Evolutionary conservation across 2,888 invertebrate species (phyloP).

Genomic region (Meteorus cinctellus): DNA sequence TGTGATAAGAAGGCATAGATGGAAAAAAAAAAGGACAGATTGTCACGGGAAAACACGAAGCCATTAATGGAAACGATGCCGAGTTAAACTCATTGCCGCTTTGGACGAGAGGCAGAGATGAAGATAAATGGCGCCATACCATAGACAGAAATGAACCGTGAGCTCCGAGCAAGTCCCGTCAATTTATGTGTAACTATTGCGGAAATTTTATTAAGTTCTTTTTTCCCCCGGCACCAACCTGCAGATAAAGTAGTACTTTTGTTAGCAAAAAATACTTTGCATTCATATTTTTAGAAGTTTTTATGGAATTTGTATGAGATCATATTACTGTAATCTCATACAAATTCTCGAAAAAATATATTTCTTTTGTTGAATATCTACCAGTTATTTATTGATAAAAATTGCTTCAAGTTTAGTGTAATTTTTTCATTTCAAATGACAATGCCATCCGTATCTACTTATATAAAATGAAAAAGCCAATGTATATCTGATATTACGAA

Average conservation of each 20-base stretch:
- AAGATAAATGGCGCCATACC: conserved; percentile 44
- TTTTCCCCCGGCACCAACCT: background rate
- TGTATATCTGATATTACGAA: no score
- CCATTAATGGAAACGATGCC: conserved; percentile 37
- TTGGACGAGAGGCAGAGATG: conserved; percentile 36
- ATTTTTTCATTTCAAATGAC: background rate
- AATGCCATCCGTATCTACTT: background rate
- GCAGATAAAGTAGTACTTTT: background rate
- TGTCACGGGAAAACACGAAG: conserved; percentile 30
- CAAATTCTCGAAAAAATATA: background rate
- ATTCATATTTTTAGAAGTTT: background rate
- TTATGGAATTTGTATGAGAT: background rate
- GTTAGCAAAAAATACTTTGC: background rate
- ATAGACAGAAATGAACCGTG: conserved; percentile 31
- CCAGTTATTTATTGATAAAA: background rate
- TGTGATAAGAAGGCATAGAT: conserved; percentile 13
- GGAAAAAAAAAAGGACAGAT: conserved; percentile 8
- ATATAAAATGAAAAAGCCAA: no score
- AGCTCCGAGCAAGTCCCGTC: background rate
- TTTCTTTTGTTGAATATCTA: background rate
- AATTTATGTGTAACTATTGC: conserved; percentile 11
- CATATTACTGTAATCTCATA: background rate
- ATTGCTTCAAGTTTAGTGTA: background rate
- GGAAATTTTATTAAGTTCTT: background rate
- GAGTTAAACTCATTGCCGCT: conserved; percentile 26